Evolutionary conservation across 2,797 vertebrate species (phyloP).

Genomic region (Lacerta bilineata): DNA sequence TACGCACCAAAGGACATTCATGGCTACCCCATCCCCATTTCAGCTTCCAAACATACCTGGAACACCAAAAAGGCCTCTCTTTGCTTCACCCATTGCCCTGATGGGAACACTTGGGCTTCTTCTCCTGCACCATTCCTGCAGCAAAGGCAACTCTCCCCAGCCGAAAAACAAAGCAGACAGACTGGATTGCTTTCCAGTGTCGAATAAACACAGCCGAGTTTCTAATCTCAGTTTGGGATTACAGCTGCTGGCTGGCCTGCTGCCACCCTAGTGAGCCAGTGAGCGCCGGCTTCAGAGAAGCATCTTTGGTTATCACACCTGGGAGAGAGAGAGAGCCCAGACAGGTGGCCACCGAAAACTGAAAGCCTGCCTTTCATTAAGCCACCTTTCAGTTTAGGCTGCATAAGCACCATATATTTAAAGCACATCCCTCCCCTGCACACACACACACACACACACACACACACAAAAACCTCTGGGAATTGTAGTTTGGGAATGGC

Average conservation of each 20-base stretch:
- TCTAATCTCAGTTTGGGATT: constrained; percentile 47
- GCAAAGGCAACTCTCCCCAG: neutral
- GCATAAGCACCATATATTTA: too few relatives aligned
- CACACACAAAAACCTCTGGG: too few relatives aligned
- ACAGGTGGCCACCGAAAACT: neutral
- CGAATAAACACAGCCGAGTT: neutral
- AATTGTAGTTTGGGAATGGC: too few relatives aligned
- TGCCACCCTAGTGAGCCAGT: neutral
- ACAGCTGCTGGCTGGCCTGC: neutral
- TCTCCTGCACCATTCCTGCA: neutral
- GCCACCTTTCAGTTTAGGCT: too few relatives aligned
- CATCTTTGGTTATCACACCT: neutral
- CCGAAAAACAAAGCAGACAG: neutral
- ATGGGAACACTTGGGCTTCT: too few relatives aligned
- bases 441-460: too few relatives aligned
- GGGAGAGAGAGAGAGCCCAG: neutral
- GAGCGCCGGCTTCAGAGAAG: neutral
- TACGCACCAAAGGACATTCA: neutral
- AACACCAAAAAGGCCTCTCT: neutral
- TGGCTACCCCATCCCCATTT: too few relatives aligned
- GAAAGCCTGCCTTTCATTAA: neutral
- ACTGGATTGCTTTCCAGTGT: neutral
- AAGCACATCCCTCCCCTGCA: too few relatives aligned
- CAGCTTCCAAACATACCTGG: neutral
- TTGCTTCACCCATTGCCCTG: neutral